Percentiles rank a stretch among this genome's conserved stretches.
Conservation (phyloP, 1,140 invertebrate genomes). For the Cataglyphis hispanica region DNA sequence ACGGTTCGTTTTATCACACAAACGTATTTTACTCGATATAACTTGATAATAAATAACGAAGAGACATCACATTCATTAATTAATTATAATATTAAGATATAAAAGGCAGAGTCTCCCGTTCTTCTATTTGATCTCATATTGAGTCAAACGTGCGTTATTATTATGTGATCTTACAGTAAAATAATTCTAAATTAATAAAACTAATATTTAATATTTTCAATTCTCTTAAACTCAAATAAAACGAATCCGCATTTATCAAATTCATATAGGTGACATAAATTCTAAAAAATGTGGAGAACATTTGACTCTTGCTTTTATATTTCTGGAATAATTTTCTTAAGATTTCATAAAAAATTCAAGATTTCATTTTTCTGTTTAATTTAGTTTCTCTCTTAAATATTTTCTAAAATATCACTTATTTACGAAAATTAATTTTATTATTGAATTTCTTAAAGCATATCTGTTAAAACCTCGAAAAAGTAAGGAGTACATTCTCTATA, state of each 20-base stretch:
- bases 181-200: neutral
- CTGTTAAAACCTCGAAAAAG: too few relatives aligned
- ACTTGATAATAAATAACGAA: slow-evolving; percentile 17
- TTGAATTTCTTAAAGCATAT: too few relatives aligned
- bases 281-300: neutral
- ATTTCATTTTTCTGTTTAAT: slow-evolving; percentile 4
- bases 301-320: slow-evolving; percentile 9
- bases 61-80: slow-evolving; percentile 12
- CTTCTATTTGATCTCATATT: neutral
- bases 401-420: neutral
- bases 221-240: neutral
- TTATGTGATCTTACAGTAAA: neutral
- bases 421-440: neutral
- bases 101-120: neutral
- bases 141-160: neutral
- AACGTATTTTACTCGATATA: neutral
- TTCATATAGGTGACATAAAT: neutral
- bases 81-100: slow-evolving; percentile 3
- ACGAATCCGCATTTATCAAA: neutral
- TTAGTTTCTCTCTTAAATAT: neutral
- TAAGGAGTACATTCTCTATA: too few relatives aligned
- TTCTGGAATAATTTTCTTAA: neutral
- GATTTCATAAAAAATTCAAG: neutral
- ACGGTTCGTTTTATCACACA: slow-evolving; percentile 87
- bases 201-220: neutral